phyloP scores from a whole-genome alignment of 2,113 vertebrate species.

The Fregata magnificens region DNA sequence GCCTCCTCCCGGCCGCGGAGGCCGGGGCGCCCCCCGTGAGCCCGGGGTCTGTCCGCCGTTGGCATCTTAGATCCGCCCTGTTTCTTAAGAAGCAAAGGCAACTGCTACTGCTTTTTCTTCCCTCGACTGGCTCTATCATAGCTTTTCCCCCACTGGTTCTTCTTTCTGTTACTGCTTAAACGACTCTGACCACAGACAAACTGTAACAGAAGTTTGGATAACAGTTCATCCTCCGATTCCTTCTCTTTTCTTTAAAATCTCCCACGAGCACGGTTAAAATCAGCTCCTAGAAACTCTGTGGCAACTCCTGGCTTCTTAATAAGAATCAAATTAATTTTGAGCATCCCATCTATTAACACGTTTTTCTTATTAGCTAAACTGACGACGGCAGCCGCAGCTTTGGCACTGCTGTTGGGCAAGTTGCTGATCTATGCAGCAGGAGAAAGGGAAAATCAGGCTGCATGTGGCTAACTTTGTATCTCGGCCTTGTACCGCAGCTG shows the following conservation, averaged over 20 bases:
- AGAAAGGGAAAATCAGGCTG: neutral
- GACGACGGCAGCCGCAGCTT: rapidly evolving
- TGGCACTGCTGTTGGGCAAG: rapidly evolving
- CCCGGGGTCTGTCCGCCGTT: neutral
- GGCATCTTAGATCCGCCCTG: no score
- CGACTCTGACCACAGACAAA: neutral
- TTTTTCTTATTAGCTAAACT: neutral
- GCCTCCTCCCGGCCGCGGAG: neutral
- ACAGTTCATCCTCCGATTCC: neutral
- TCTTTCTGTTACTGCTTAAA: neutral
- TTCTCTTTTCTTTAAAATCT: neutral
- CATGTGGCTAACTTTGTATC: rapidly evolving
- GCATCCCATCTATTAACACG: rapidly evolving
- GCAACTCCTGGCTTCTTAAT: neutral
- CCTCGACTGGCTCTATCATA: rapidly evolving
- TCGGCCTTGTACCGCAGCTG: neutral
- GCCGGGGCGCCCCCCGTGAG: neutral
- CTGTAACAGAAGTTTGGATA: neutral
- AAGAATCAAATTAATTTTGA: neutral
- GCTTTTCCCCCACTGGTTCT: no score
- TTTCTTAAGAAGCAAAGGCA: neutral
- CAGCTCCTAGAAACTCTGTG: neutral
- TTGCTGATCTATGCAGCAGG: neutral
- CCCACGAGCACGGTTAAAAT: rapidly evolving
- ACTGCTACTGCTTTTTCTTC: neutral